Conservation (phyloP, 30 jellyfish, hydroid and myxozoan species). For the Aurelia sp. region DNA sequence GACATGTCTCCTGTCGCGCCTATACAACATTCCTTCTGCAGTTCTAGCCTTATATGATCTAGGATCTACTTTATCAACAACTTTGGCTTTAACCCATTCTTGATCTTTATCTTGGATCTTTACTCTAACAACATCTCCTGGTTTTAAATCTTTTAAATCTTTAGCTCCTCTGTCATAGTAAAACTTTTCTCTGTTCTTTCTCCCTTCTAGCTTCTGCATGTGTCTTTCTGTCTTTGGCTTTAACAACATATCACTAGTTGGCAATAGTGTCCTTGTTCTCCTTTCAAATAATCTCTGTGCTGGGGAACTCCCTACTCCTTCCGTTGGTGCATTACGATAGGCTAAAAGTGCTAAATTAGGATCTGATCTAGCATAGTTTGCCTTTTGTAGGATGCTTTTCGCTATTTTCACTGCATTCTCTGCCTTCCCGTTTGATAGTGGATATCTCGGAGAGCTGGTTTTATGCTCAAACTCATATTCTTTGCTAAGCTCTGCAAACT, state of each 20-base stretch:
- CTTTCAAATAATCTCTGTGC: slow-evolving; percentile 52
- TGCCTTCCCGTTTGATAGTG: slow-evolving; percentile 27
- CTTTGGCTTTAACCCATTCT: too few relatives aligned
- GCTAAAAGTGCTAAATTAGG: slow-evolving; percentile 39
- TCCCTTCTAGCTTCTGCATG: slow-evolving; percentile 31
- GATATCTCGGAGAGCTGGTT: too few relatives aligned
- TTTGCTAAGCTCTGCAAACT: slow-evolving; percentile 33
- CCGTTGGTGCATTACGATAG: slow-evolving; percentile 50
- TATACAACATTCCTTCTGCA: too few relatives aligned
- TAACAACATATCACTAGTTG: slow-evolving; percentile 5
- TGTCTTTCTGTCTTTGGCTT: slow-evolving; percentile 24
- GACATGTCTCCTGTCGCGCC: too few relatives aligned
- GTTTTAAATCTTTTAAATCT: too few relatives aligned
- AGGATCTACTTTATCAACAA: too few relatives aligned
- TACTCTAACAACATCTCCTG: too few relatives aligned
- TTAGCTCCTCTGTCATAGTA: too few relatives aligned
- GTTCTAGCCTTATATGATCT: too few relatives aligned
- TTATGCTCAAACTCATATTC: slow-evolving; percentile 35
- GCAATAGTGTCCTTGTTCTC: slow-evolving; percentile 53
- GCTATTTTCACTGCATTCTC: slow-evolving; percentile 35
- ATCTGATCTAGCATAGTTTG: slow-evolving; percentile 32
- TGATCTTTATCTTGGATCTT: too few relatives aligned
- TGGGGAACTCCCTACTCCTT: slow-evolving; percentile 50
- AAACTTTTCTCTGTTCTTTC: slow-evolving; percentile 12
- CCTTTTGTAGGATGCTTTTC: slow-evolving; percentile 12